Base-by-base conservation (phyloP, 2,113 vertebrate species). In the Xenopus borealis region DNA sequence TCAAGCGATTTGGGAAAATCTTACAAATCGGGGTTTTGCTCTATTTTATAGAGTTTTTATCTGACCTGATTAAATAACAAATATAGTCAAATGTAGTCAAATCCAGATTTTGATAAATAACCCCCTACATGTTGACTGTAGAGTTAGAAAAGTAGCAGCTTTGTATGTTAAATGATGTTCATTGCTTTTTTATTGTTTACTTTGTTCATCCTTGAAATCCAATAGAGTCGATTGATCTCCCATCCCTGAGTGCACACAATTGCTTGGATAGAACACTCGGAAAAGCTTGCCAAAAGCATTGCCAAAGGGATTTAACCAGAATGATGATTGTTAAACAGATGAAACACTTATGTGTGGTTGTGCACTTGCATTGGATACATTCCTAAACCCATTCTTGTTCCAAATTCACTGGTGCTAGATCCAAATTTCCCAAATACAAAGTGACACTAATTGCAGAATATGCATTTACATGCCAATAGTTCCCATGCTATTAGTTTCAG, bases 251-350 rank as follows among this genome's bases (percentile, higher is more conserved):
- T 19, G 27, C 58, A 44, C 30, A 75, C 65, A 69, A 76, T 70
- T 63, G 66, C 67, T 70, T 77, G 74, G 59, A 70, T n/a, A 45
- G 67, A 20, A 64, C 13, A 62, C 52, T 62, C 27, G 45, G 27
- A 64, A 47, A 63, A 27, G 66, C 74, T 77, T 77, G 74, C 74
- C 74, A 77, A 70, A 20, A 64, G 50, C 59, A 62, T 57, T 70
- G 74, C 74, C 74, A 58, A 50, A 61, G 69, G 66, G 67, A 77
- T 77, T 77, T 62, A 77, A 70, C 74, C 30, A 70, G 74, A 61
- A 70, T 64, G 74, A 77, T 77, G 74, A 77, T 70, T 64, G 74
- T 77, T 70, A 70, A 77, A 77, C 74, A 77, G 74, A 77, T 64
- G 66, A 77, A 77, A 77, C 74, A 77, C 74, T 75, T 75, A 67